These are phyloP conservation scores for Petaurus breviceps DNA, from an alignment of 2,113 vertebrate genomes.

Conservation along the genomic window DNA sequence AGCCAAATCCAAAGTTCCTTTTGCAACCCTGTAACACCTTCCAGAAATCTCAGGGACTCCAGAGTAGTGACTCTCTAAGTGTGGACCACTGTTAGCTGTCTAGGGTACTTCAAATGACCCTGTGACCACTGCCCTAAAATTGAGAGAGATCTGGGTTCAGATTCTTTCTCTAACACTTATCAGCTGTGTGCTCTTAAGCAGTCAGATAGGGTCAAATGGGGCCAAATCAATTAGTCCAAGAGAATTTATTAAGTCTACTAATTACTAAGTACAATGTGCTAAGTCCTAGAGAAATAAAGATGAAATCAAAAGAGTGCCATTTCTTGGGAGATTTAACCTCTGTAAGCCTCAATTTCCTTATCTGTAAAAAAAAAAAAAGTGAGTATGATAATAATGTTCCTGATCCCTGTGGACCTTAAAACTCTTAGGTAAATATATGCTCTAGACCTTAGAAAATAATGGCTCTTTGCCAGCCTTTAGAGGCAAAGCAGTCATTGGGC, in stretches of 20 bases:
- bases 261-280: neutral
- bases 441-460: constrained; percentile 65
- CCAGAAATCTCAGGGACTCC: neutral
- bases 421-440: neutral
- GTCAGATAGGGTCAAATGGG: neutral
- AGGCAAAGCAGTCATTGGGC: constrained; percentile 75
- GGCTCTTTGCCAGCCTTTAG: constrained; percentile 69
- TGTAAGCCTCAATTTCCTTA: neutral
- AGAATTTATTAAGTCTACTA: neutral
- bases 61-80: neutral
- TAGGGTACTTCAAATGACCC: neutral
- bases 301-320: neutral
- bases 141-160: neutral
- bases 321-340: neutral
- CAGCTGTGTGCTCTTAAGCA: neutral
- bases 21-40: neutral
- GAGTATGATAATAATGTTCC: neutral
- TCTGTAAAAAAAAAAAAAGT: neutral
- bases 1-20: neutral
- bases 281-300: neutral
- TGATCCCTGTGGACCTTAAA: neutral
- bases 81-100: neutral
- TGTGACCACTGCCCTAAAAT: neutral
- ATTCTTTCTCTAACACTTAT: neutral
- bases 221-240: neutral